A percentile compares a stretch with the other conserved stretches of the same genome.
Conservation (phyloP, 1,140 invertebrate genomes). For the Ptiloglossa arizonensis region DNA sequence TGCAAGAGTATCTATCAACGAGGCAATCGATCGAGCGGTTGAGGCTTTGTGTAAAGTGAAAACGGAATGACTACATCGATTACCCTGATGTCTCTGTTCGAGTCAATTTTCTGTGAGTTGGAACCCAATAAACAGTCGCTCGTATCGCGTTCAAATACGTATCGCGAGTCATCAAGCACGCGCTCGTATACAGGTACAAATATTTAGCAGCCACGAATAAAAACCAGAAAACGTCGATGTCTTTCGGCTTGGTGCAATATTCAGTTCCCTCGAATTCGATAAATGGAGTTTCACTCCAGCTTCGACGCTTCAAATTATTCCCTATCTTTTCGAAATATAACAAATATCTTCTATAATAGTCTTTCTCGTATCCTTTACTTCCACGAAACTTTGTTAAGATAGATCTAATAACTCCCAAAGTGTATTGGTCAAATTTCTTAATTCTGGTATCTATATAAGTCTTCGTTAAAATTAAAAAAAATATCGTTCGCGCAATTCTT, state of each 20-base stretch:
- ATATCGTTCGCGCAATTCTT: too few species aligned
- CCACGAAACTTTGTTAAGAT: too few species aligned
- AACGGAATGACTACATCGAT: conserved; percentile 34
- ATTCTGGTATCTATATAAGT: too few species aligned
- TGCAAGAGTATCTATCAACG: conserved; percentile 57
- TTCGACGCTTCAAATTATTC: not conserved
- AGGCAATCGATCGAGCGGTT: conserved; percentile 45
- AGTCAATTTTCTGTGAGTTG: conserved; percentile 33
- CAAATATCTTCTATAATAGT: too few species aligned
- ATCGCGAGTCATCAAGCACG: too few species aligned
- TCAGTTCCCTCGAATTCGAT: not conserved
- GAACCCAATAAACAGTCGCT: not conserved
- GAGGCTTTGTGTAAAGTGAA: conserved; percentile 47
- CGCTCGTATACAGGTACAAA: not conserved
- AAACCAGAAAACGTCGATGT: not conserved
- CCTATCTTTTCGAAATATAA: not conserved
- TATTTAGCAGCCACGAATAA: not conserved
- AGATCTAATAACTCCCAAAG: too few species aligned
- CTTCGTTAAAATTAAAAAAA: too few species aligned
- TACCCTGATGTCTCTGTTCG: conserved; percentile 24
- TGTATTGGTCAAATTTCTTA: too few species aligned
- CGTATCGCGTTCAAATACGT: not conserved
- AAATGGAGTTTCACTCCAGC: not conserved
- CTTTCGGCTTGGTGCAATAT: not conserved
- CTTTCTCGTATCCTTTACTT: too few species aligned